A percentile compares a stretch with the other conserved stretches of the same genome.
These are phyloP conservation scores for Pipistrellus pygmaeus DNA, from an alignment of 2,797 vertebrate genomes.

Conservation along the genomic window DNA sequence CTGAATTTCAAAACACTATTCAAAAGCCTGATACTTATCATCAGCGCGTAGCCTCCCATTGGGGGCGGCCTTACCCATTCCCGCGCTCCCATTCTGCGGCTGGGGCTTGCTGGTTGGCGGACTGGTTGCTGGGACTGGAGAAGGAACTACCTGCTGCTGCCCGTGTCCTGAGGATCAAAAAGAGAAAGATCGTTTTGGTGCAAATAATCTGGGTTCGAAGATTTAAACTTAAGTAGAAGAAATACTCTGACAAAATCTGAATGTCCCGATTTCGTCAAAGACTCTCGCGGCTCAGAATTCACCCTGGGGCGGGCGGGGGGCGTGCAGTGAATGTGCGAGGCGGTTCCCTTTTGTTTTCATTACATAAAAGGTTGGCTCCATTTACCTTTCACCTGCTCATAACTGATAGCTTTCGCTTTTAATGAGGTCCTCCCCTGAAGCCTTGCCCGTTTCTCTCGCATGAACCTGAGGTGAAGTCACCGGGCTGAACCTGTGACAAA, in stretches of 20 bases:
- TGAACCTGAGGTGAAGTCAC: slow-evolving; percentile 84
- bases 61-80: slow-evolving; percentile 81
- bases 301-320: neutral
- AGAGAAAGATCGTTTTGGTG: slow-evolving; percentile 43
- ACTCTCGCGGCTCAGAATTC: slow-evolving; percentile 3
- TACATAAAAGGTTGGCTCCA: slow-evolving; percentile 47
- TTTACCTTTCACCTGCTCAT: slow-evolving; percentile 71
- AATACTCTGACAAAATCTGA: neutral
- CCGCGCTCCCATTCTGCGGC: slow-evolving; percentile 82
- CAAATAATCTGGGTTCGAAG: slow-evolving; percentile 42
- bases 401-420: slow-evolving; percentile 78
- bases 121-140: slow-evolving; percentile 76
- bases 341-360: slow-evolving; percentile 49
- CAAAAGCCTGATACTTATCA: neutral
- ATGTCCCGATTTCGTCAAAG: slow-evolving; percentile 52
- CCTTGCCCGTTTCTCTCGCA: slow-evolving; percentile 78
- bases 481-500: slow-evolving; percentile 83
- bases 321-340: neutral
- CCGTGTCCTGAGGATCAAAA: slow-evolving; percentile 84
- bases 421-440: slow-evolving; percentile 80
- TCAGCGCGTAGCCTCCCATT: accelerated
- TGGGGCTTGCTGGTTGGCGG: slow-evolving; percentile 81
- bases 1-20: slow-evolving; percentile 19
- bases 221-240: slow-evolving; percentile 64
- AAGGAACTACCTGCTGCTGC: slow-evolving; percentile 80